A percentile compares a stretch with the other conserved stretches of the same genome.
phyloP scores from a whole-genome alignment of 2,113 vertebrate genomes.

The Ceyx melanurus region DNA sequence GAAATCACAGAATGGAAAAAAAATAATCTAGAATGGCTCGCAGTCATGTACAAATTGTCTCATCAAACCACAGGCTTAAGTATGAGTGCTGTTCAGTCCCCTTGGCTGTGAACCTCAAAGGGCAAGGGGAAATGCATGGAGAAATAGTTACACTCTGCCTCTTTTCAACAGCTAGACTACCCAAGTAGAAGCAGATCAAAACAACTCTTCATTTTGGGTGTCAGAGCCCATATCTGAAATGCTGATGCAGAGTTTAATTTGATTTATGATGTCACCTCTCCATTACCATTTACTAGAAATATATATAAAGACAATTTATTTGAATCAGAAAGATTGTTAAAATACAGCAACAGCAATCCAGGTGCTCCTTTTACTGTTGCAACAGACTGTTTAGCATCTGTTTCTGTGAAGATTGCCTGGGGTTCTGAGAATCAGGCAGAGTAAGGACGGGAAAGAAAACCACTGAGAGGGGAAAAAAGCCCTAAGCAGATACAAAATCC shows the following conservation, averaged over 20 bases:
- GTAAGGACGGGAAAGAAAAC: slow-evolving; percentile 49
- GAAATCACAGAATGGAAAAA: not conserved
- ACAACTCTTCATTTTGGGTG: not conserved
- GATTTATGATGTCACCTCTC: not conserved
- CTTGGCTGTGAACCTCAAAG: not conserved
- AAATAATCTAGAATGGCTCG: not conserved
- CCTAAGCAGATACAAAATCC: slow-evolving; percentile 54
- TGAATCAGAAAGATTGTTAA: not conserved
- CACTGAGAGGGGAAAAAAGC: slow-evolving; percentile 51
- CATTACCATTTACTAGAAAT: not conserved
- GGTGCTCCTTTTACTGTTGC: not conserved
- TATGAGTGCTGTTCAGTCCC: not conserved
- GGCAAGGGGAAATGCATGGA: not conserved
- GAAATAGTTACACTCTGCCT: not conserved
- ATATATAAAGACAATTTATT: not conserved
- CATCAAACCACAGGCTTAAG: not conserved
- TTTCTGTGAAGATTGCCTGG: slow-evolving; percentile 46
- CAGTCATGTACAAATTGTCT: not conserved
- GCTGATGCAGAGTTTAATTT: not conserved
- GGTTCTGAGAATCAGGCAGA: slow-evolving; percentile 53
- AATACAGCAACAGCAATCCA: not conserved
- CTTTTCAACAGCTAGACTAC: not conserved
- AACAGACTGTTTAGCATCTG: slow-evolving; percentile 21
- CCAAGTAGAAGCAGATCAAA: not conserved
- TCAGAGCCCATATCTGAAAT: not conserved